These are phyloP conservation scores for Scleropages formosus DNA, from an alignment of 2,797 vertebrate genomes.

Conservation along the genomic window DNA sequence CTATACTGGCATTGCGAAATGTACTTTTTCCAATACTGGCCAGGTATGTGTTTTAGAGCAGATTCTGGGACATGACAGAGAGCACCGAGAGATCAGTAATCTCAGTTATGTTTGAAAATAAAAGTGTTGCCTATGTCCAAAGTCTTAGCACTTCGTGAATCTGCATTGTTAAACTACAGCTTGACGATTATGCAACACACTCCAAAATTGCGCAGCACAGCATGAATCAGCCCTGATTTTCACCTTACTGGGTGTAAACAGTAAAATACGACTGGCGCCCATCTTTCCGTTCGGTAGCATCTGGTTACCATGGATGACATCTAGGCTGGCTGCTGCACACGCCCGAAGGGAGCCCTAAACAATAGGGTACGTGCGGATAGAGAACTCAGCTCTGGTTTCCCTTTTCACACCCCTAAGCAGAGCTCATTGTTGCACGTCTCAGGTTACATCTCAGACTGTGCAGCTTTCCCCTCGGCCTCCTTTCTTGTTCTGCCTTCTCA, in stretches of 20 bases:
- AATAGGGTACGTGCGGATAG: slow-evolving; percentile 28
- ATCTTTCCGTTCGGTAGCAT: background rate
- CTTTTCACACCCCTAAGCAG: slow-evolving; percentile 3
- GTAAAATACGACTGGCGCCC: slow-evolving; percentile 14
- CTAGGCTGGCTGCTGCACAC: background rate
- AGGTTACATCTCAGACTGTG: slow-evolving; percentile 18
- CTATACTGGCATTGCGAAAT: no score
- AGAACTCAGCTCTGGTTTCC: background rate
- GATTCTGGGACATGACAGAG: no score
- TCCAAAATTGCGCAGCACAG: slow-evolving; percentile 48
- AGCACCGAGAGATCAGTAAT: no score
- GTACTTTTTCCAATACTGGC: no score
- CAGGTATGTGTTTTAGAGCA: no score
- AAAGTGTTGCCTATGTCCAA: no score
- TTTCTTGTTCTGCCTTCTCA: background rate
- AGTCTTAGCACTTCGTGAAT: no score
- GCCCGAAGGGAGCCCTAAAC: background rate
- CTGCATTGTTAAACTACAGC: background rate
- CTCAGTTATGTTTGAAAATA: no score
- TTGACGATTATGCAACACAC: slow-evolving; percentile 2
- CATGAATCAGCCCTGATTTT: slow-evolving; percentile 53
- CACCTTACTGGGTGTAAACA: slow-evolving; percentile 23
- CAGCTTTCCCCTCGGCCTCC: slow-evolving; percentile 8
- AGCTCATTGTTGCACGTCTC: slow-evolving; percentile 23
- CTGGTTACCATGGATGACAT: slow-evolving; percentile 2